Conservation (phyloP, 2,797 vertebrate genomes). For the Chloroceryle inda region DNA sequence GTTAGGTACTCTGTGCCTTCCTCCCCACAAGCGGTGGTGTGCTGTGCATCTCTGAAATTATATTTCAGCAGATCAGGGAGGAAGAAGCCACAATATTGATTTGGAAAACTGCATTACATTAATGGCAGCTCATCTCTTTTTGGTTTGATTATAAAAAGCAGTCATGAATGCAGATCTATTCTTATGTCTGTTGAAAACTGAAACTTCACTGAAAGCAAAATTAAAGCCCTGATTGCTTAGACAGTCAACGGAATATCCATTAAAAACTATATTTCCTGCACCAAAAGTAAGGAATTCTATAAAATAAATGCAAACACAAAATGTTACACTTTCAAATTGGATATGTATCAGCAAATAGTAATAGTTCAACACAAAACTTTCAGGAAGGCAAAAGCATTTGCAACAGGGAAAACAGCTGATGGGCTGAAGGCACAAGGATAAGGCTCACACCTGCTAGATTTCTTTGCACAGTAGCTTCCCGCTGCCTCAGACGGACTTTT, state of each 20-base stretch:
- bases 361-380: neutral
- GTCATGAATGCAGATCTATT: conserved; percentile 22
- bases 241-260: neutral
- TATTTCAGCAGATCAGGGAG: conserved; percentile 30
- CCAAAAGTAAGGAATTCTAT: neutral
- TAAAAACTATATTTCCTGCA: neutral
- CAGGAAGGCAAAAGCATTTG: neutral
- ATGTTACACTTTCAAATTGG: neutral
- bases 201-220: conserved; percentile 23
- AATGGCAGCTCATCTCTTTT: conserved; percentile 32
- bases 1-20: neutral
- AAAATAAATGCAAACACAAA: neutral
- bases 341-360: neutral
- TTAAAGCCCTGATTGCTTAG: neutral
- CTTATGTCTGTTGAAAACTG: conserved; percentile 21
- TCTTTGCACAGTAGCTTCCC: neutral
- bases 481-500: neutral
- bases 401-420: neutral
- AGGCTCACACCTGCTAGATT: neutral
- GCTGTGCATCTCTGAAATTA: conserved; percentile 21
- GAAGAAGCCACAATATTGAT: conserved; percentile 58
- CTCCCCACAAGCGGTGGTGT: neutral
- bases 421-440: neutral
- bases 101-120: conserved; percentile 60
- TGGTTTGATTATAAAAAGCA: conserved; percentile 45